Base-by-base conservation (phyloP, 2,888 invertebrate genomes). In the Drosophila leonis region DNA sequence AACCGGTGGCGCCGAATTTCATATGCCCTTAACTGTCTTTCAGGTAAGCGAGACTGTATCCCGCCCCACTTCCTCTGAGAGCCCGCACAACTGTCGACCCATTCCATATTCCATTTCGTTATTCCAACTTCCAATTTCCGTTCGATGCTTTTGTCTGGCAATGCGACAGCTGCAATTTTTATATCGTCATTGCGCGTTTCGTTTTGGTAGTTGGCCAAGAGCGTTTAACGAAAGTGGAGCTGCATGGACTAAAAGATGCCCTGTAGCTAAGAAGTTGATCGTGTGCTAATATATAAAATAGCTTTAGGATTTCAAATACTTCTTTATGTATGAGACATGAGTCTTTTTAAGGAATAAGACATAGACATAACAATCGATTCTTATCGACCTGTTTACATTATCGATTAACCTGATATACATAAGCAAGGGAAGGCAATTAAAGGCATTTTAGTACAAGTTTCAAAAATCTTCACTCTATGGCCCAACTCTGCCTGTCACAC, bases 1-100 rank as follows among this genome's bases (percentile, higher is more conserved):
- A 74, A 93, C 93, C 52, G 93, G 93, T 41, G 93, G 93, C 39
- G 92, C 92, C 33, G 93, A 93, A 60, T 93, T 93, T 81, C 93
- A 92, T 62, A 93, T 93, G 93, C 93, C 93, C 44, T 77, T 93
- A 59, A 93, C 93, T 35, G 93, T 93, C 39, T 93, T 93, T 85
- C 93, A 93, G 91, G 93, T 93, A 82, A 42, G 48, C 52, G 44
- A 49, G 12, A 49, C 48, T 42, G 52, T 39, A 4, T n/a, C 15
- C 20, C 20, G 1, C 4, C 4, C 13, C 29, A 20, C 15, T 8
- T 27, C 29, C n/a, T 35, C 42, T 73, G 74, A 18, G 66, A 77
- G 31, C 12, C 4, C 12, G 18, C 46, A 31, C 55, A 79, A 60
- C 51, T 65, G 72, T 27, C 41, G 27, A 24, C 31, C 37, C 46